Evolutionary conservation across 1,140 invertebrate genomes (phyloP), one percentile per base, ranked within the genome.

Genomic region (Brachionus rubens): DNA sequence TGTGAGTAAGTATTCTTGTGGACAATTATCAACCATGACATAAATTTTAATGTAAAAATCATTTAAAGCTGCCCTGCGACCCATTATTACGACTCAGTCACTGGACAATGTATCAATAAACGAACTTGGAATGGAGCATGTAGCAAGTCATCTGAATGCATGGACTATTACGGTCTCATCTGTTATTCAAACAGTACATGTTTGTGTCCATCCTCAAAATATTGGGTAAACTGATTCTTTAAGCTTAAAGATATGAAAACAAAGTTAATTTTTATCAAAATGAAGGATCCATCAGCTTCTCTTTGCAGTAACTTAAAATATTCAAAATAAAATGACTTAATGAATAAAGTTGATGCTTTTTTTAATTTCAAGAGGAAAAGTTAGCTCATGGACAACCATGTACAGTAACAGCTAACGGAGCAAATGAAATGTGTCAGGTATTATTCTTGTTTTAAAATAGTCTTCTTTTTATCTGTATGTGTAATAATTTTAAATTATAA

Each of bases 101-200:
- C 24, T 5, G 21, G 14, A 2, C 7, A 54, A 54, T 54, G 52
- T 28, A 30, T 54, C 6, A n/a, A 54, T 54, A 26, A 26, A 54
- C 24, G 28, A 28, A 54, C 52, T 6, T 54, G 10, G 12, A 33
- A 16, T 7, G 0, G 21, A 41, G 16, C 54, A 3, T 59, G 54
- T 3, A 59, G 28, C 10, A 16, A 19, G 12, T 40, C 54, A 59
- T 16, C 28, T 33, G 12, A 59, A 16, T 59, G 54, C 16, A 2
- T 33, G 9, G 54, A 59, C 9, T 59, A 59, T 16, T 59, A 16
- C 19, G 54, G 54, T 19, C 30, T 59, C 3, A 59, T 59, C 36
- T 59, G 54, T 28, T 59, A 59, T 16, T 33, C 54, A 5, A 59
- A 59, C 36, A 59, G 30, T 36, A 59, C 54, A n/a, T 59, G 54